These are phyloP conservation scores for Balaenoptera acutorostrata DNA, from an alignment of 2,113 vertebrate genomes.

Conservation along the genomic window DNA sequence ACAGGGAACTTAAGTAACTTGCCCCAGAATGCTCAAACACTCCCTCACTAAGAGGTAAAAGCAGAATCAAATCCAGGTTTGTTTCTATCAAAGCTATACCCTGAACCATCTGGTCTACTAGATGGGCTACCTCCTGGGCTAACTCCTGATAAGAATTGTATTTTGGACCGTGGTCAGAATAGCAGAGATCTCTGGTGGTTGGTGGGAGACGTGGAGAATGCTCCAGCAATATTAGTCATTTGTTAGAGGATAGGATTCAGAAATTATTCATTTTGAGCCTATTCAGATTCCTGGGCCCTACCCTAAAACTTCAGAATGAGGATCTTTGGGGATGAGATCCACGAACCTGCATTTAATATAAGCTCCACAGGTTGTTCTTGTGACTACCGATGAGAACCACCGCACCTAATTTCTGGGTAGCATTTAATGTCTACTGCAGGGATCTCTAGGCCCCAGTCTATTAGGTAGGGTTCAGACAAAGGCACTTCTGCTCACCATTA, in stretches of 20 bases:
- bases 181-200: not conserved
- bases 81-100: not conserved
- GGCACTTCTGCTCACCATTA: not conserved
- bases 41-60: not conserved
- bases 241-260: not conserved
- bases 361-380: not conserved
- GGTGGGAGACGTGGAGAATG: not conserved
- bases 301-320: not conserved
- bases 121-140: not conserved
- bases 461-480: not conserved
- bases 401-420: not conserved
- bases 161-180: not conserved
- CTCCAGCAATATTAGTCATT: not conserved
- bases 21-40: not conserved
- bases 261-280: conserved; percentile 5
- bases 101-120: not conserved
- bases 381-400: not conserved
- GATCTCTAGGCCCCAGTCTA: not conserved
- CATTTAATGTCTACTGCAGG: not conserved
- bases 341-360: not conserved
- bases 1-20: not conserved
- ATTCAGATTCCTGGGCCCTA: not conserved
- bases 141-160: not conserved
- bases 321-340: not conserved
- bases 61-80: not conserved